These are phyloP conservation scores for Resseliella maxima DNA, from an alignment of 2,888 invertebrate species.

Conservation along the genomic window DNA sequence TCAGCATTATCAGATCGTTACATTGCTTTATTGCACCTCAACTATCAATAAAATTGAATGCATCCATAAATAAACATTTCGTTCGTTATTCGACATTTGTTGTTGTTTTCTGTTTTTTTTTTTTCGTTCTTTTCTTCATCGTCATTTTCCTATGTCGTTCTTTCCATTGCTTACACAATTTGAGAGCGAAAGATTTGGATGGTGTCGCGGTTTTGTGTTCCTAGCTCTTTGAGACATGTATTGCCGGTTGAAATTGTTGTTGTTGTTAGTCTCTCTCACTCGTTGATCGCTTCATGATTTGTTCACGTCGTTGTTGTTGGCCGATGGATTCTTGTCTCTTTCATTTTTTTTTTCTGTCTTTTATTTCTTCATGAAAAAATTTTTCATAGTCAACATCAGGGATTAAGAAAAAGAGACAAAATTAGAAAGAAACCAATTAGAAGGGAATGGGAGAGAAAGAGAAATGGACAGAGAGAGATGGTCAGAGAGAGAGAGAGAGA, in stretches of 20 bases:
- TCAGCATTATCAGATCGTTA: slow-evolving; percentile 53
- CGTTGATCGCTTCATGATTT: slow-evolving; percentile 6
- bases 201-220: slow-evolving; percentile 21
- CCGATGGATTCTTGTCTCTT: neutral
- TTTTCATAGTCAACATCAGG: no score
- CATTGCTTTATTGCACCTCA: slow-evolving; percentile 55
- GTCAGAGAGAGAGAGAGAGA: no score
- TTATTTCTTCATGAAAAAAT: neutral
- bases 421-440: no score
- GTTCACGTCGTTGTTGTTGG: neutral
- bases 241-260: neutral
- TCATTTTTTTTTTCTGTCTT: neutral
- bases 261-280: neutral
- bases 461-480: no score
- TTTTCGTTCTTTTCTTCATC: neutral
- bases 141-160: neutral
- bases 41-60: slow-evolving; percentile 53
- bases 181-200: neutral
- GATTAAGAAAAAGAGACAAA: no score
- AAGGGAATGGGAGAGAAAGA: no score
- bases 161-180: neutral
- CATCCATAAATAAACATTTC: slow-evolving; percentile 54
- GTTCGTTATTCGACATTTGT: slow-evolving; percentile 17
- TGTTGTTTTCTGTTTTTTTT: neutral
- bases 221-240: neutral